phyloP scores from a whole-genome alignment of 2,888 invertebrate species.

The Drosophila anceps region DNA sequence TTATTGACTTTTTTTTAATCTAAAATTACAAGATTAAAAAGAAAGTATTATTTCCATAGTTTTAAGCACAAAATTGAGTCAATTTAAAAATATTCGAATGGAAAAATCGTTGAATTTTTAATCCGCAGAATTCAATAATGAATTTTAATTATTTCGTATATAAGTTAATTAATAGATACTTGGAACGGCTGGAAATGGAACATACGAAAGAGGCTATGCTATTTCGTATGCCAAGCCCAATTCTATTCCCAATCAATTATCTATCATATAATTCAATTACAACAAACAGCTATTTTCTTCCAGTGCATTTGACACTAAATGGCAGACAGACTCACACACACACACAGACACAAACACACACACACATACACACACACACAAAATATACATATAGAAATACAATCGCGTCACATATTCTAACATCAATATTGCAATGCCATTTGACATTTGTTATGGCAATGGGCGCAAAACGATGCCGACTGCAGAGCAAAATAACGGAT shows the following conservation, averaged over 20 bases:
- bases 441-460: constrained; percentile 64
- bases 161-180: not conserved
- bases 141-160: no score
- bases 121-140: no score
- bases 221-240: not conserved
- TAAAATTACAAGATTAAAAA: no score
- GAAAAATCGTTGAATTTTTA: no score
- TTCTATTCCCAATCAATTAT: not conserved
- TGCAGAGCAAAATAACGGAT: constrained; percentile 33
- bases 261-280: not conserved
- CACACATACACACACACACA: not conserved
- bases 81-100: no score
- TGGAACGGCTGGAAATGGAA: not conserved
- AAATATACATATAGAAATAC: constrained; percentile 28
- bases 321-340: constrained; percentile 19
- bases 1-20: no score
- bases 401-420: constrained; percentile 61
- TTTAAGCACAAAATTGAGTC: no score
- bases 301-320: constrained; percentile 24
- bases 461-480: constrained; percentile 53
- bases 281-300: not conserved
- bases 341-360: not conserved
- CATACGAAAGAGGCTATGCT: not conserved
- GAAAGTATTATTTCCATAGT: no score
- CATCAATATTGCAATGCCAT: constrained; percentile 74